Percentiles rank a stretch among this genome's conserved stretches.
Evolutionary conservation across 23 tunicate genomes (phyloP).

Genomic region (Oikopleura albicans): DNA sequence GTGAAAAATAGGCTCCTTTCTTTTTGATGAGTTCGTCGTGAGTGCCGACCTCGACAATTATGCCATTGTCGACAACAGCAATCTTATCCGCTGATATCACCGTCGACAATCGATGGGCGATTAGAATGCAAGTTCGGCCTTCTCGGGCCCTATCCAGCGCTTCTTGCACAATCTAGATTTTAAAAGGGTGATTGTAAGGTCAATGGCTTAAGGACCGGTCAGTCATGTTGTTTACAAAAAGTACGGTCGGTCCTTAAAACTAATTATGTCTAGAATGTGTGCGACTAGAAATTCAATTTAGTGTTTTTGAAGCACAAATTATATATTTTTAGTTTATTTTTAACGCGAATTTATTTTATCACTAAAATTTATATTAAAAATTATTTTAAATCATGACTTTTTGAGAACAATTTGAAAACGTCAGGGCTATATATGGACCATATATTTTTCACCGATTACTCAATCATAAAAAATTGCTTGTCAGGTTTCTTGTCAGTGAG

Average conservation of each 20-base stretch:
- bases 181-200: slow-evolving; percentile 18
- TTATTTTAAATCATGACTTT: not conserved
- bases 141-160: slow-evolving; percentile 61
- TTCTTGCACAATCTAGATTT: slow-evolving; percentile 44
- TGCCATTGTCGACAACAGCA: slow-evolving; percentile 65
- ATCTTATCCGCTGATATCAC: slow-evolving; percentile 65
- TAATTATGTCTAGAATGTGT: too few species aligned
- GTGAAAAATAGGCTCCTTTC: slow-evolving; percentile 50
- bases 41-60: slow-evolving; percentile 51
- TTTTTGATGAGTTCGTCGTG: slow-evolving; percentile 49
- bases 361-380: not conserved
- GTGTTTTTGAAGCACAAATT: too few species aligned
- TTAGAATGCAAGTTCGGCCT: slow-evolving; percentile 61
- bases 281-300: too few species aligned
- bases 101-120: slow-evolving; percentile 76
- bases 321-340: too few species aligned
- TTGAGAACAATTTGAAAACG: not conserved
- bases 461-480: too few species aligned
- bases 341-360: too few species aligned
- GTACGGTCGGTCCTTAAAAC: too few species aligned
- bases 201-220: too few species aligned
- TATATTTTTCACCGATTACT: too few species aligned
- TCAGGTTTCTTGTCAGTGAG: too few species aligned
- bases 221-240: too few species aligned
- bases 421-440: too few species aligned